Conservation (phyloP, 2,113 vertebrate genomes). For the Anarhynchus alexandrinus region DNA sequence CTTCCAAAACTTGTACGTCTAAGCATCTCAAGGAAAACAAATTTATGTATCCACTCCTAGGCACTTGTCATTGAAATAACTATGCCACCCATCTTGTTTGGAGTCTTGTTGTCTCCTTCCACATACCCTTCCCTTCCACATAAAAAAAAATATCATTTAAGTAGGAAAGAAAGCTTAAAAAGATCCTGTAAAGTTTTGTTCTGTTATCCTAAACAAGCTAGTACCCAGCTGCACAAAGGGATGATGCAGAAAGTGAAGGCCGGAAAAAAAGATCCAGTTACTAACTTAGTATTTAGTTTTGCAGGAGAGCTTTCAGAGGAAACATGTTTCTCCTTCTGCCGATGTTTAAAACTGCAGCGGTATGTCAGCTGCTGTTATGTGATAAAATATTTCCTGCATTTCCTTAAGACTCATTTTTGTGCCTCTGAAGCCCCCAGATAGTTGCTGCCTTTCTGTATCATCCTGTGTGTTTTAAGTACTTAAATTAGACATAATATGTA, state of each 20-base stretch:
- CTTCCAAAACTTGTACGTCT: neutral
- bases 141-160: neutral
- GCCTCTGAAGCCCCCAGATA: neutral
- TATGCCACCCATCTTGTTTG: neutral
- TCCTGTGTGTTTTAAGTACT: neutral
- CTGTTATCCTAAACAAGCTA: neutral
- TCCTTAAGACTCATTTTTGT: neutral
- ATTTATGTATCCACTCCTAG: neutral
- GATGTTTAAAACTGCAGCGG: neutral
- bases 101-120: neutral
- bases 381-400: neutral
- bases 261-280: neutral
- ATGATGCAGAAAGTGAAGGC: neutral
- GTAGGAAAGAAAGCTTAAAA: neutral
- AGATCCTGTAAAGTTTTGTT: neutral
- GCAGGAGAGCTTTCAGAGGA: neutral
- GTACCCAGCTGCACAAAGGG: neutral
- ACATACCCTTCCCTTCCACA: neutral
- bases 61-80: neutral
- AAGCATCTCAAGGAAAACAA: neutral
- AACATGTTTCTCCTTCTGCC: neutral
- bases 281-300: neutral
- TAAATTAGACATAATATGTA: neutral
- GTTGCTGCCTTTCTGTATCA: neutral
- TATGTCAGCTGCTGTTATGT: neutral